Conservation (phyloP, 2,797 vertebrate genomes). For the Megaceryle alcyon region DNA sequence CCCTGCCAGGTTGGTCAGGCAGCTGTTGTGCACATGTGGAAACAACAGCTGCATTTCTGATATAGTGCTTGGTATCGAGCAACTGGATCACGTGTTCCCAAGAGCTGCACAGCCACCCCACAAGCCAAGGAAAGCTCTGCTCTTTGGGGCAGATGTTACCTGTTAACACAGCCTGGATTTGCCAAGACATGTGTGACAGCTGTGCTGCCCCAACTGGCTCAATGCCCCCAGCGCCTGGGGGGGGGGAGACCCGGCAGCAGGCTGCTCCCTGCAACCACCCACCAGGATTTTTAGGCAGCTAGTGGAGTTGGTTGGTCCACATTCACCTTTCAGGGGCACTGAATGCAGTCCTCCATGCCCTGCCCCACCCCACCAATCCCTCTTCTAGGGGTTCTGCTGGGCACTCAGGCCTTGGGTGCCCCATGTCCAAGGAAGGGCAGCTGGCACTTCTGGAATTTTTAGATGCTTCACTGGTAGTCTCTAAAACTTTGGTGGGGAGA, state of each 20-base stretch:
- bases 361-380: too few relatives aligned
- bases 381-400: not conserved
- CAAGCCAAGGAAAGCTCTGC: not conserved
- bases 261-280: not conserved
- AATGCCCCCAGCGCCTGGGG: not conserved
- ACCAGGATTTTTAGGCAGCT: not conserved
- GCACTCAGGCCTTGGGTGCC: fast-evolving
- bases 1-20: not conserved
- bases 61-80: not conserved
- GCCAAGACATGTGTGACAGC: not conserved
- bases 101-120: not conserved
- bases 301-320: not conserved
- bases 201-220: fast-evolving
- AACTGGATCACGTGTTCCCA: not conserved
- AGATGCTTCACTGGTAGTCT: not conserved
- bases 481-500: not conserved
- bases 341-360: not conserved
- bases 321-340: fast-evolving
- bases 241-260: too few relatives aligned
- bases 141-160: not conserved
- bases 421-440: not conserved
- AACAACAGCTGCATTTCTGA: not conserved
- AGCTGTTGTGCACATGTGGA: not conserved
- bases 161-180: not conserved
- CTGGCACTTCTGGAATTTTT: not conserved